A percentile compares a stretch with the other conserved stretches of the same genome.
Conservation (phyloP, 1,140 invertebrate species). For the Drosophila sucinea region DNA sequence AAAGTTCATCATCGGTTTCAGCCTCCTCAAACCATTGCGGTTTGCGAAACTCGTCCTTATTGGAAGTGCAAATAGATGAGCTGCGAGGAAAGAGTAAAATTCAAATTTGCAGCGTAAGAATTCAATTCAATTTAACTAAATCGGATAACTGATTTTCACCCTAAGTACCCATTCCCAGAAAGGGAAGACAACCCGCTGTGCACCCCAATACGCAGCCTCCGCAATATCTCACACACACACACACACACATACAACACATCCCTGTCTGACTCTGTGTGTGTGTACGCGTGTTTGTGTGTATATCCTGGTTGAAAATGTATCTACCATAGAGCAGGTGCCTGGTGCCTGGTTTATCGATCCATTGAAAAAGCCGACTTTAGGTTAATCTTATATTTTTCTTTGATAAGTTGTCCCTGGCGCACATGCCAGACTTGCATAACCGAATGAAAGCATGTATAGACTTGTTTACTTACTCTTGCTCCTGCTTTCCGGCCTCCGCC, state of each 20-base stretch:
- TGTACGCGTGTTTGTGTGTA: conserved; percentile 37
- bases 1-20: conserved; percentile 82
- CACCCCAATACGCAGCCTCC: conserved; percentile 71
- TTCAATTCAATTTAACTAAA: conserved; percentile 9
- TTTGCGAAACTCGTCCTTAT: conserved; percentile 81
- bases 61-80: conserved; percentile 57
- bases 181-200: conserved; percentile 18
- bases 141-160: conserved; percentile 19
- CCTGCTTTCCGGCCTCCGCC: conserved; percentile 43
- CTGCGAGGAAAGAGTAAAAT: conserved; percentile 12
- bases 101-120: neutral
- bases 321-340: conserved; percentile 71
- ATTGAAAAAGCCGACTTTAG: conserved; percentile 45
- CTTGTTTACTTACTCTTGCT: conserved; percentile 66
- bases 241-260: conserved; percentile 28
- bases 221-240: conserved; percentile 40
- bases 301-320: conserved; percentile 77
- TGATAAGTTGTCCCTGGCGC: neutral
- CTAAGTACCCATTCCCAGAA: conserved; percentile 7
- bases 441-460: neutral
- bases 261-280: conserved; percentile 40
- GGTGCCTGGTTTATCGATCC: conserved; percentile 50
- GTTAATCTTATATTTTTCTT: conserved; percentile 8
- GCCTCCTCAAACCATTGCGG: conserved; percentile 82
- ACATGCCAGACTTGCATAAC: conserved; percentile 23